phyloP scores from a whole-genome alignment of 1,140 invertebrate genomes.

The Lethrus apterus region DNA sequence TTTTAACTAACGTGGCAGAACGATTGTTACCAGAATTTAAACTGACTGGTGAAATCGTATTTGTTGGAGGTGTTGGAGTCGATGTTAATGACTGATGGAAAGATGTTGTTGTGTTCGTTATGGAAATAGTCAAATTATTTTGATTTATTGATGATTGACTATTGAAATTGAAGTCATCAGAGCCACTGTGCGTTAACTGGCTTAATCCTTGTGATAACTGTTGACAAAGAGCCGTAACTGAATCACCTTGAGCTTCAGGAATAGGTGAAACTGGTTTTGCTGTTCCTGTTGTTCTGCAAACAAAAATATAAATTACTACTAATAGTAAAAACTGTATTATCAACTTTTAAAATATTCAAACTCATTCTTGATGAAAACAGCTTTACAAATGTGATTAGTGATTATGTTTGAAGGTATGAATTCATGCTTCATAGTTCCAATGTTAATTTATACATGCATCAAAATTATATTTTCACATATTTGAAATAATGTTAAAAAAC shows the following conservation, averaged over 20 bases:
- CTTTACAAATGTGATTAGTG: too few relatives aligned
- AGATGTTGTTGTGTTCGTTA: conserved; percentile 23
- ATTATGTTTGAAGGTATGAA: too few relatives aligned
- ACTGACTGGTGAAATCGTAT: conserved; percentile 37
- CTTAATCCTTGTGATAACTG: conserved; percentile 78
- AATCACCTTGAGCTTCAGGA: conserved; percentile 72
- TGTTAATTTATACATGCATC: too few relatives aligned
- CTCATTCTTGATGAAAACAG: too few relatives aligned
- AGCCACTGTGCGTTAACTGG: conserved; percentile 64
- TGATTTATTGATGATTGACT: conserved; percentile 49
- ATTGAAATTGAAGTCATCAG: conserved; percentile 51
- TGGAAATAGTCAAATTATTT: conserved; percentile 35
- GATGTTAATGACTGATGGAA: conserved; percentile 22
- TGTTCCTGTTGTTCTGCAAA: conserved; percentile 27
- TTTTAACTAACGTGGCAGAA: conserved; percentile 24
- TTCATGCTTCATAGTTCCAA: too few relatives aligned
- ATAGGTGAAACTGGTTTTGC: conserved; percentile 59
- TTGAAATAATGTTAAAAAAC: too few relatives aligned
- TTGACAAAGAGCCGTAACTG: conserved; percentile 81
- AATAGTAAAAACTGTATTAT: too few relatives aligned
- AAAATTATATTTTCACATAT: too few relatives aligned
- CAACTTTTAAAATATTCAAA: too few relatives aligned
- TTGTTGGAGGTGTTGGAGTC: conserved; percentile 24
- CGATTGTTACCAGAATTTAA: conserved; percentile 39
- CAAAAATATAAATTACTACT: too few relatives aligned